phyloP scores from a whole-genome alignment of 2,797 vertebrate genomes.

The Lacerta bilineata region DNA sequence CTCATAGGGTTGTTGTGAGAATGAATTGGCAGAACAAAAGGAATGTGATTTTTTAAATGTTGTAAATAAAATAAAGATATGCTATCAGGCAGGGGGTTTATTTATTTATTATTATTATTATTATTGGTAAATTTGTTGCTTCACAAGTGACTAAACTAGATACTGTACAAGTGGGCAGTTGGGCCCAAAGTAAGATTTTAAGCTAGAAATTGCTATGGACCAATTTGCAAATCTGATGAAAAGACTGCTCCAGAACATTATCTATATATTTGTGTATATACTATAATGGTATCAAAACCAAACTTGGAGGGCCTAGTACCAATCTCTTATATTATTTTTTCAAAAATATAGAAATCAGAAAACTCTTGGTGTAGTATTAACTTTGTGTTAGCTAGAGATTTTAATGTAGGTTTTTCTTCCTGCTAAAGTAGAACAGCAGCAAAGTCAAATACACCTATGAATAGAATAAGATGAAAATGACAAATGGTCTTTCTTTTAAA shows the following conservation, averaged over 20 bases:
- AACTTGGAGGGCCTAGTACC: neutral
- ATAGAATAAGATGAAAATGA: conserved; percentile 30
- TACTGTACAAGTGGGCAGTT: no score
- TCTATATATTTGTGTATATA: no score
- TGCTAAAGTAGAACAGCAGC: conserved; percentile 4
- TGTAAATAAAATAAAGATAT: neutral
- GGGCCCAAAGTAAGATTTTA: neutral
- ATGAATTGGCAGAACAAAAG: neutral
- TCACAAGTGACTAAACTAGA: neutral
- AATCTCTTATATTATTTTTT: neutral
- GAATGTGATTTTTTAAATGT: neutral
- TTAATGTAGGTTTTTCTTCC: neutral
- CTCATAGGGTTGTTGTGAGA: neutral
- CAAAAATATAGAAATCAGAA: no score
- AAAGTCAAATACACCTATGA: conserved; percentile 10
- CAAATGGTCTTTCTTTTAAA: conserved; percentile 28
- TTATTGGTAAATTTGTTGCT: no score
- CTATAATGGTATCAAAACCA: neutral
- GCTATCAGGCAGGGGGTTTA: neutral
- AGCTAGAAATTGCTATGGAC: neutral
- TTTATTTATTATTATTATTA: no score
- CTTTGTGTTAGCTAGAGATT: neutral
- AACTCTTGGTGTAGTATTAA: neutral
- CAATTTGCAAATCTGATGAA: neutral
- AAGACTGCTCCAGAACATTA: neutral